Base-by-base conservation (phyloP, 2,888 invertebrate genomes). In the Xanthia togata region DNA sequence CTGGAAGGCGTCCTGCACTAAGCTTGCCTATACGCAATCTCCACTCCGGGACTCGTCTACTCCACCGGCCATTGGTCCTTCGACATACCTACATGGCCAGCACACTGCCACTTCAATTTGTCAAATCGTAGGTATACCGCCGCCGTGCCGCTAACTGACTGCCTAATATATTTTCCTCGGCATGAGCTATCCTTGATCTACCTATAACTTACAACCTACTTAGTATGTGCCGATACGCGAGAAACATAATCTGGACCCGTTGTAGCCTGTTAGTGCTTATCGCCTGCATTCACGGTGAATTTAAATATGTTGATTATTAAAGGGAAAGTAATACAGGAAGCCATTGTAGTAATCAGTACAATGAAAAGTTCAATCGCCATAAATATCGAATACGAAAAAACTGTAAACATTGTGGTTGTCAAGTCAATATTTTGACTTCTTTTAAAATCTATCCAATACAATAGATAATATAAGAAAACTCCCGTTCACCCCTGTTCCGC, bases 401-500 rank as follows among this genome's bases (percentile, higher is more conserved):
- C 1, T 79, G 11, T 59, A n/a, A 23, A 41, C 9, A 20, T 12
- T 1, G 14, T 50, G 17, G 12, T 23, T 14, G 4, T 8, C 2
- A 23, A 1, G 12, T 70, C 11, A 14, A 17, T 17, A 8, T 59
- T 26, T 6, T 53, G n/a, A 12, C 26, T 63, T 55, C n/a, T 38
- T 17, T 17, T 55, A 20, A 9, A 20, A 35, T 59, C 14, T 11
- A 35, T 20, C 26, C 20, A 17, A 53, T n/a, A 68, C n/a, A 17
- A 68, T 35, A 35, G n/a, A 59, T 11, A 44, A 11, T 50, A 35
- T 57, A 68, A 35, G 38, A 62, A 50, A 11, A 0, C 2, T 55
- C 6, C 0, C n/a, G 64, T 70, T n/a, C 83, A 86, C 26, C 83
- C 83, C 86, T 86, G 57, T 8, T 8, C 6, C 20, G 31, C 47